Evolutionary conservation across 2,888 invertebrate genomes (phyloP).

Genomic region (Parochlus steinenii): DNA sequence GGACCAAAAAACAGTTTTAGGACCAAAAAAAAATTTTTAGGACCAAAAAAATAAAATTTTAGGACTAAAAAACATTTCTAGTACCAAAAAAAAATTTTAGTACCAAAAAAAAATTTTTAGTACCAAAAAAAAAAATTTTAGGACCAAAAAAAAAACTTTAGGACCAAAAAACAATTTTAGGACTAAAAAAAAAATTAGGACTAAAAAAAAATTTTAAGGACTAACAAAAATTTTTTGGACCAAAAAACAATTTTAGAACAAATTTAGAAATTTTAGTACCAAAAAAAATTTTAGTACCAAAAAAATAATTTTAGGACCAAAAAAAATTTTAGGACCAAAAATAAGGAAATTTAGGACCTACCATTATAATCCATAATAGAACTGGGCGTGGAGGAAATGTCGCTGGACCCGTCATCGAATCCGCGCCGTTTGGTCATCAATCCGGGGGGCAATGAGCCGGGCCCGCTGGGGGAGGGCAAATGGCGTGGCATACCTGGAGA

Average conservation of each 20-base stretch:
- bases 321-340: too few relatives aligned
- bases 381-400: slow-evolving; percentile 68
- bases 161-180: neutral
- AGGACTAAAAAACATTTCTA: neutral
- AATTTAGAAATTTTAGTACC: too few relatives aligned
- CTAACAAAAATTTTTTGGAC: neutral
- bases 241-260: neutral
- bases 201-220: neutral
- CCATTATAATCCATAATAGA: slow-evolving; percentile 64
- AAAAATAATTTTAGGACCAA: too few relatives aligned
- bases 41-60: slow-evolving; percentile 3
- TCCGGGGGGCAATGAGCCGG: slow-evolving; percentile 61
- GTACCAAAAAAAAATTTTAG: neutral
- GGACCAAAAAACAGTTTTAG: neutral
- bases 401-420: slow-evolving; percentile 64
- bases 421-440: slow-evolving; percentile 48
- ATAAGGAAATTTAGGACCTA: too few relatives aligned
- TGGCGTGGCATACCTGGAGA: slow-evolving; percentile 68
- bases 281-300: too few relatives aligned
- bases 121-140: slow-evolving; percentile 3
- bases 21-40: too few relatives aligned
- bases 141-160: neutral
- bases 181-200: neutral
- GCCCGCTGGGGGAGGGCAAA: slow-evolving; percentile 71
- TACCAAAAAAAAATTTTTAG: too few relatives aligned